Evolutionary conservation across 1,140 invertebrate species (phyloP).

Genomic region (Drosophila novamexicana): DNA sequence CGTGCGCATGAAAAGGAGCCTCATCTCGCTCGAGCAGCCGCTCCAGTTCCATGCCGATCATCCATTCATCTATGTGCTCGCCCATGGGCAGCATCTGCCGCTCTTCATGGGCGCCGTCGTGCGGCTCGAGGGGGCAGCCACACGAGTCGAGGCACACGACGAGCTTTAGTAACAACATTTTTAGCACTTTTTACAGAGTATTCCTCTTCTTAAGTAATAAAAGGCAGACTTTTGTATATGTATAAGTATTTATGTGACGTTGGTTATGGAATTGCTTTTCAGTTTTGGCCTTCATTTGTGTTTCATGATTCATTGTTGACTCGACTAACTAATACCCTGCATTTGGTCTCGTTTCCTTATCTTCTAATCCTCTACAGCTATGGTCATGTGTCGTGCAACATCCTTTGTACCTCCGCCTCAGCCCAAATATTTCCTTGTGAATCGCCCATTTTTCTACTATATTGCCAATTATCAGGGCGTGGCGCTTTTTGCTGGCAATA

Average conservation of each 20-base stretch:
- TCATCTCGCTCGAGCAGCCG: slow-evolving; percentile 39
- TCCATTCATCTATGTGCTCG: slow-evolving; percentile 74
- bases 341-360: background rate
- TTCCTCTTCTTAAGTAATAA: background rate
- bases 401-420: slow-evolving; percentile 15
- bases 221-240: no score
- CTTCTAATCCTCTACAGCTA: slow-evolving; percentile 8
- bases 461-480: slow-evolving; percentile 28
- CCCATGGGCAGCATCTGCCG: slow-evolving; percentile 41
- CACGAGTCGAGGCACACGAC: slow-evolving; percentile 34
- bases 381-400: background rate
- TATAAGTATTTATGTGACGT: no score
- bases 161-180: slow-evolving; percentile 44
- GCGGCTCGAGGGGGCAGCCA: slow-evolving; percentile 33
- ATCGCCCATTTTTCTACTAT: slow-evolving; percentile 61
- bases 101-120: slow-evolving; percentile 65
- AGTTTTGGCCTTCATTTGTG: no score
- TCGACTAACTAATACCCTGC: no score
- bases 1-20: slow-evolving; percentile 60
- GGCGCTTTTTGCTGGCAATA: slow-evolving; percentile 46
- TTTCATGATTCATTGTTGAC: no score
- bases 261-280: no score
- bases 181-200: background rate
- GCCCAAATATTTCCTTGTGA: slow-evolving; percentile 37
- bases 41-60: slow-evolving; percentile 70